Conservation (phyloP, 2,888 invertebrate species). For the Deladenus siricidicola region DNA sequence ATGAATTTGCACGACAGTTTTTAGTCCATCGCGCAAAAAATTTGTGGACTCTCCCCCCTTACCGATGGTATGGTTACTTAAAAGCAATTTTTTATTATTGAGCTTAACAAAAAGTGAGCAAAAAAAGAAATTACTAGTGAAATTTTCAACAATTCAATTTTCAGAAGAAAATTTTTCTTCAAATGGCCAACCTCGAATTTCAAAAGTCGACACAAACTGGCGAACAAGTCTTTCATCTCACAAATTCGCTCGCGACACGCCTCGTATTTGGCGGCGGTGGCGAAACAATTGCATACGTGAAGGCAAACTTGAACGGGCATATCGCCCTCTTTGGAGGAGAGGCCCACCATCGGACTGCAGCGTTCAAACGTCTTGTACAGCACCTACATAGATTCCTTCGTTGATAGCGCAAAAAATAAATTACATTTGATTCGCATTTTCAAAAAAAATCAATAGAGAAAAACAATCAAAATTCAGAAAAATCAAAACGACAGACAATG, state of each 20-base stretch:
- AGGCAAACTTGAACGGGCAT: slow-evolving; percentile 74
- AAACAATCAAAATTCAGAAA: no score
- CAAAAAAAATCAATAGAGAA: not conserved
- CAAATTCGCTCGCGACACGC: slow-evolving; percentile 79
- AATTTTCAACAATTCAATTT: slow-evolving; percentile 1
- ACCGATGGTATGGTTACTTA: no score
- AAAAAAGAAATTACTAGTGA: slow-evolving; percentile 8
- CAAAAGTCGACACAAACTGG: slow-evolving; percentile 75
- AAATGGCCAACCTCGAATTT: slow-evolving; percentile 75
- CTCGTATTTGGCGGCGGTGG: slow-evolving; percentile 88
- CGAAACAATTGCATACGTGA: slow-evolving; percentile 81
- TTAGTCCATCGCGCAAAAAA: no score
- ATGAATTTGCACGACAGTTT: no score
- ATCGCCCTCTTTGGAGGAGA: slow-evolving; percentile 69
- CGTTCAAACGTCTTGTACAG: slow-evolving; percentile 82
- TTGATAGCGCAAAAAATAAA: no score
- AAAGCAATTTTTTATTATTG: no score
- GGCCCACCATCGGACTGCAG: slow-evolving; percentile 80
- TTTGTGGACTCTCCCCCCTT: no score
- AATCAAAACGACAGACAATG: no score
- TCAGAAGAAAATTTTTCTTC: slow-evolving; percentile 3
- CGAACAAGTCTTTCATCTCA: slow-evolving; percentile 75
- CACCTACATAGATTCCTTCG: slow-evolving; percentile 54
- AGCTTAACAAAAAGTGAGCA: slow-evolving; percentile 5
- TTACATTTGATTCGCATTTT: not conserved